Percentiles rank a stretch among this genome's conserved stretches.
Conservation (phyloP, 2,797 vertebrate species). For the Denticeps clupeoides region DNA sequence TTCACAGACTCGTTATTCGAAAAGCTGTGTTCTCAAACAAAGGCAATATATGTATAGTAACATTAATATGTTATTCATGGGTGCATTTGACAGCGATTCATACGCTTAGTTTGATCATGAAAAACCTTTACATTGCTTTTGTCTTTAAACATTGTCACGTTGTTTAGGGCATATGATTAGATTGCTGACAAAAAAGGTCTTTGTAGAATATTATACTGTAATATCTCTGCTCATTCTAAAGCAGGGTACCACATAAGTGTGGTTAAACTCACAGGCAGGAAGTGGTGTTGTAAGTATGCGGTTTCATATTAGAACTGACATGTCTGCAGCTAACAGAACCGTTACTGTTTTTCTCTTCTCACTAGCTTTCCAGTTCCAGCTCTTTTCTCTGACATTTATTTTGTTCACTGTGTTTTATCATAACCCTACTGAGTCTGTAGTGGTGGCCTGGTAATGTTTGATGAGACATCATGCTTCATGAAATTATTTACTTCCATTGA, state of each 20-base stretch:
- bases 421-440: not conserved
- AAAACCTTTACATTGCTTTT: too few relatives aligned
- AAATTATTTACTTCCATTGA: too few relatives aligned
- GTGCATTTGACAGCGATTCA: too few relatives aligned
- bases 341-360: not conserved
- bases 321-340: not conserved
- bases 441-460: too few relatives aligned
- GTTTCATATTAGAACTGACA: conserved; percentile 60
- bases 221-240: conserved; percentile 36
- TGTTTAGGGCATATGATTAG: too few relatives aligned
- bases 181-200: too few relatives aligned
- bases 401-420: not conserved
- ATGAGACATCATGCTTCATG: not conserved
- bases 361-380: not conserved
- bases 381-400: not conserved
- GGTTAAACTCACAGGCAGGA: conserved; percentile 60
- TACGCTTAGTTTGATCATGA: too few relatives aligned
- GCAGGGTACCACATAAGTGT: conserved; percentile 38
- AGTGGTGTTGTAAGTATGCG: conserved; percentile 63
- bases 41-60: too few relatives aligned
- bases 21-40: too few relatives aligned
- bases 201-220: conserved; percentile 26
- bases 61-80: too few relatives aligned
- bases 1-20: too few relatives aligned
- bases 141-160: too few relatives aligned